Percentiles rank a stretch among this genome's conserved stretches.
Conservation (phyloP, 1,140 invertebrate genomes). For the Meloidogyne hapla region DNA sequence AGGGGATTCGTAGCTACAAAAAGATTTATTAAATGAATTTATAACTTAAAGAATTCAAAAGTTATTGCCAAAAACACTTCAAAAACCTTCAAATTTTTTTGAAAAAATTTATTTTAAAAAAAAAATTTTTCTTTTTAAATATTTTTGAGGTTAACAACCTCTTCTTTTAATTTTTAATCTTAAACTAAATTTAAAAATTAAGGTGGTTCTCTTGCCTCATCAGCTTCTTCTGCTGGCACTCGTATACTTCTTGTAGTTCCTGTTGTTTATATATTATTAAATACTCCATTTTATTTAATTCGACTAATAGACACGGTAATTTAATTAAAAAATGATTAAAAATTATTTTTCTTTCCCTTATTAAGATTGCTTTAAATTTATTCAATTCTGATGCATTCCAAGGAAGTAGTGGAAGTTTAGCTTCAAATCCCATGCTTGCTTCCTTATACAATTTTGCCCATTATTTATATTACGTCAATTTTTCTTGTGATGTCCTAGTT, state of each 20-base stretch:
- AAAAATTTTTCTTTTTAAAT: no score
- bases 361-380: constrained; percentile 43
- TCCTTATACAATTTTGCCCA: constrained; percentile 59
- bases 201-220: constrained; percentile 3
- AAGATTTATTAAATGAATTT: no score
- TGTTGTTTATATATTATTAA: constrained; percentile 61
- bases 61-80: no score
- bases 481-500: constrained; percentile 60
- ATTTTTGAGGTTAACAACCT: no score
- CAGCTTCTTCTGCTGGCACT: constrained; percentile 33
- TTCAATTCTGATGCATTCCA: constrained; percentile 47
- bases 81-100: no score
- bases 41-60: no score
- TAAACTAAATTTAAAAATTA: no score
- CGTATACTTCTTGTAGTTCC: constrained; percentile 61
- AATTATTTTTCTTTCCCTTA: neutral
- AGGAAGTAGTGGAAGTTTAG: constrained; percentile 27
- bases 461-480: constrained; percentile 63
- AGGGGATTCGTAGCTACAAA: no score
- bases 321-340: neutral
- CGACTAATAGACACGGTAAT: constrained; percentile 56
- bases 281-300: constrained; percentile 62
- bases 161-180: no score
- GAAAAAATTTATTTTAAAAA: no score
- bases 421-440: constrained; percentile 34